phyloP scores from a whole-genome alignment of 2,113 vertebrate genomes.

The Anas platyrhynchos region DNA sequence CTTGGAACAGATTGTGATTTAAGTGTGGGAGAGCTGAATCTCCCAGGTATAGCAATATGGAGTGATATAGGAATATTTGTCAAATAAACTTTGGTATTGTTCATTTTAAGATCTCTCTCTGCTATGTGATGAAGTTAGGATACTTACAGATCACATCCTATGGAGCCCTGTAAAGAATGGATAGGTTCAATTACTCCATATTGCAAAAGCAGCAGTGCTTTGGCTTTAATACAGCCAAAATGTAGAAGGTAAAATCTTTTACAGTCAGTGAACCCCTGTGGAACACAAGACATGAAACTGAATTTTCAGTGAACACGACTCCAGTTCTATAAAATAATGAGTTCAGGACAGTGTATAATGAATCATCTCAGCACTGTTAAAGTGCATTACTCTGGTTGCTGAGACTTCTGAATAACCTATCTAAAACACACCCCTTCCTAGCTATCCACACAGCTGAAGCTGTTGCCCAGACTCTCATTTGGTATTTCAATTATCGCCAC shows the following conservation, averaged over 20 bases:
- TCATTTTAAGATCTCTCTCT: not conserved
- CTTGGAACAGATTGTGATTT: not conserved
- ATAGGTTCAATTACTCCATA: slow-evolving; percentile 24
- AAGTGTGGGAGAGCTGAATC: not conserved
- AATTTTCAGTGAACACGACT: not conserved
- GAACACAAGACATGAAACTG: not conserved
- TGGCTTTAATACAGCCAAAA: not conserved
- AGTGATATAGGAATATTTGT: not conserved
- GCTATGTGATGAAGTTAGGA: not conserved
- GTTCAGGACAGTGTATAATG: not conserved
- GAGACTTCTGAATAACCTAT: not conserved
- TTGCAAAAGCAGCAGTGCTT: not conserved
- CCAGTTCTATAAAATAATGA: not conserved
- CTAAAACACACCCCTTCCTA: not conserved
- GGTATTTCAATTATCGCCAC: slow-evolving; percentile 16
- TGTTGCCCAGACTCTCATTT: slow-evolving; percentile 11
- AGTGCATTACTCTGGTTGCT: not conserved
- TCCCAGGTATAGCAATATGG: not conserved
- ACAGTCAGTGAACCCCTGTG: slow-evolving; percentile 8
- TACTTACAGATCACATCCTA: not conserved
- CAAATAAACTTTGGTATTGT: not conserved
- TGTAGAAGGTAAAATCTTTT: not conserved
- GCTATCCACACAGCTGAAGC: not conserved
- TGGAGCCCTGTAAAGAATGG: not conserved
- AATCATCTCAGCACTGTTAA: not conserved